Evolutionary conservation across 2,888 invertebrate species (phyloP).

Genomic region (Cosmia pyralina): DNA sequence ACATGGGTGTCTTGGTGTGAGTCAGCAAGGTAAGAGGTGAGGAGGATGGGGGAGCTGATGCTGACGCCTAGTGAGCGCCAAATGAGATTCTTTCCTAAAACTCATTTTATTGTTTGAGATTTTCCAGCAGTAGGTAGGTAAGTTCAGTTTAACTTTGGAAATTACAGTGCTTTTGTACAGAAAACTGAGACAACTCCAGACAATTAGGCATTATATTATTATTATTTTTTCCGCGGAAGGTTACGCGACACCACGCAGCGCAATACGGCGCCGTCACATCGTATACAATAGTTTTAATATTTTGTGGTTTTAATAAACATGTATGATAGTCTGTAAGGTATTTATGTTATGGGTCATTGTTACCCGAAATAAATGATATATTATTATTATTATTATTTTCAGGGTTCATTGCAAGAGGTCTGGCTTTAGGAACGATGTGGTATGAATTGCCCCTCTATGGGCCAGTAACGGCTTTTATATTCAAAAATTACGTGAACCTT

Average conservation of each 20-base stretch:
- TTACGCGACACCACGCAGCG: no score
- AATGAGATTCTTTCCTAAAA: background rate
- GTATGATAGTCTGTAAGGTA: no score
- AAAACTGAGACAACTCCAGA: background rate
- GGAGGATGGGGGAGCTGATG: background rate
- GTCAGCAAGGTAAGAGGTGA: background rate
- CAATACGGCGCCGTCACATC: no score
- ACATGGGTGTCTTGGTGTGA: no score
- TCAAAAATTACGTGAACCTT: constrained; percentile 46
- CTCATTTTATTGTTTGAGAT: background rate
- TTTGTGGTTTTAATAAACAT: no score
- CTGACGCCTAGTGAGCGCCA: background rate
- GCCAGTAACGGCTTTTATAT: constrained; percentile 41
- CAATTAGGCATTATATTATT: background rate
- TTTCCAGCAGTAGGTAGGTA: background rate
- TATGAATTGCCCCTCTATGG: constrained; percentile 29
- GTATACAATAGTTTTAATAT: no score
- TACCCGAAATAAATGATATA: no score
- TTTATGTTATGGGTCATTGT: no score
- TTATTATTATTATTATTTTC: no score
- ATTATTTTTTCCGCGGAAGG: no score
- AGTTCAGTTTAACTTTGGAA: background rate
- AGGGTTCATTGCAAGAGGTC: background rate
- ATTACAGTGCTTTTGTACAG: background rate
- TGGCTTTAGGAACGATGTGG: constrained; percentile 10